Conservation (phyloP, 2,113 vertebrate species). For the Narcine bancroftii region DNA sequence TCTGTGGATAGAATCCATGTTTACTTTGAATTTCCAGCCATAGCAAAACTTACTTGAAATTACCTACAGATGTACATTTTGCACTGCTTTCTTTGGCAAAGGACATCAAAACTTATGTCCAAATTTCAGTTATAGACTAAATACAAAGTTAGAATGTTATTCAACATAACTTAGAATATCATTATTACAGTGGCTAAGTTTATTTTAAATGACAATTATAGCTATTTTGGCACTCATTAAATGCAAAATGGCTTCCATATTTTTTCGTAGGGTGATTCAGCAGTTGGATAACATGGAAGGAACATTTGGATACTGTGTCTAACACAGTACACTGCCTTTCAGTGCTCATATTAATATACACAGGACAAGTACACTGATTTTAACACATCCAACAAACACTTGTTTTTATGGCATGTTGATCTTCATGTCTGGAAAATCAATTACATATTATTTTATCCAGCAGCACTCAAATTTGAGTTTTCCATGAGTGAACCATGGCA, state of each 20-base stretch:
- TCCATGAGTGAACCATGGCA: no score
- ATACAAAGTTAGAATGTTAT: constrained; percentile 78
- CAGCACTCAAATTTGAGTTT: no score
- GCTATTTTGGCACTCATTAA: constrained; percentile 51
- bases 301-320: neutral
- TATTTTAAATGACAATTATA: constrained; percentile 66
- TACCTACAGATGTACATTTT: constrained; percentile 80
- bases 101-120: constrained; percentile 76
- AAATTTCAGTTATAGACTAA: constrained; percentile 74
- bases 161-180: constrained; percentile 64
- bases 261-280: constrained; percentile 44
- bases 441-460: no score
- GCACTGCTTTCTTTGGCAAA: constrained; percentile 74
- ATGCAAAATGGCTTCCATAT: constrained; percentile 63
- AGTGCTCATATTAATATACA: neutral
- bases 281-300: neutral
- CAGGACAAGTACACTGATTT: neutral
- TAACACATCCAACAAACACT: neutral
- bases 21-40: constrained; percentile 86
- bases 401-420: neutral
- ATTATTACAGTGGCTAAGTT: constrained; percentile 66
- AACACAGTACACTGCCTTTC: neutral
- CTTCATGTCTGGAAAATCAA: no score
- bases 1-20: constrained; percentile 94
- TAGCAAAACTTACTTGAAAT: constrained; percentile 77